Evolutionary conservation across 2,797 vertebrate species (phyloP), one percentile per base, ranked within the genome.

Genomic region (Rachycentron canadum): DNA sequence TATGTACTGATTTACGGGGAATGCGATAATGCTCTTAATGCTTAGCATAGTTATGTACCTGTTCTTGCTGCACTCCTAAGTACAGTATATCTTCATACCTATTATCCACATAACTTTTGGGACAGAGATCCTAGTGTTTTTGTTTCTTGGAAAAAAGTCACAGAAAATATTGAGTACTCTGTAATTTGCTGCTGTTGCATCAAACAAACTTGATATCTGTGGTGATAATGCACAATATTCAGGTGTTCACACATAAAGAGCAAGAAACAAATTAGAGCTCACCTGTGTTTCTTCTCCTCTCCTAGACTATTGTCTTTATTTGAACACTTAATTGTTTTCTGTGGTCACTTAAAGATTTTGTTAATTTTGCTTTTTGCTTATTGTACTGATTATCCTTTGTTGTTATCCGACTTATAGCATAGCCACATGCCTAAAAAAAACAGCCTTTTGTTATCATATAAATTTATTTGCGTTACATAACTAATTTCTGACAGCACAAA

Each of bases 1-100:
- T 41, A 57, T n/a, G 19, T 28, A 40, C 43, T 69, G 50, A 79
- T 80, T 50, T 57, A 63, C 30, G 57, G 47, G 64, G 21, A 81
- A n/a, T 41, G 9, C 28, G 74, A 49, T 73, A 66, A 58, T 77
- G 57, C 43, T 57, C 50, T 41, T 32, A 41, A 52, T 83, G 14
- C 45, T 23, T 21, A 9, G 68, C 41, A 30, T 26, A 23, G 38
- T 23, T 32, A 47, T 65, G 14, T 17, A 74, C 47, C 12, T 26
- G 49, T 83, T 41, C 36, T 21, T 63, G 17, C 26, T 75, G 13
- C 21, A 7, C 36, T 62, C 23, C 2, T 62, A n/a, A 21, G 21
- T 58, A 32, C 57, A 53, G 17, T 60, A 34, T 56, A 19, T 49
- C 21, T 79, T 78, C 21, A 72, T 60, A 68, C 8, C 5, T 32